Percentiles rank a stretch among this genome's conserved stretches.
These are phyloP conservation scores for Toxotes lorentzi DNA, from an alignment of 2,797 vertebrate species.

Conservation along the genomic window DNA sequence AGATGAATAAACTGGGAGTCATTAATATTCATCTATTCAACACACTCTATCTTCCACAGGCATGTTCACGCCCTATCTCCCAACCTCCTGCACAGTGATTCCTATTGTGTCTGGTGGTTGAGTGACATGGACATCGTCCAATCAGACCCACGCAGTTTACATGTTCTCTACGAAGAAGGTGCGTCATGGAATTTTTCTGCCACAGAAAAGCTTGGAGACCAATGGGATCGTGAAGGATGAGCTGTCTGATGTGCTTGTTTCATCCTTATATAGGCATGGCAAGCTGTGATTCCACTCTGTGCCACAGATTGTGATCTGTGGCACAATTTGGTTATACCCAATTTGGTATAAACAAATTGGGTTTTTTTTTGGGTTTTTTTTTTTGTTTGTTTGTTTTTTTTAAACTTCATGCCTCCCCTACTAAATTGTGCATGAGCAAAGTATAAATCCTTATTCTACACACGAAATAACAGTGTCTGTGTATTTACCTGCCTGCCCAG, in stretches of 20 bases:
- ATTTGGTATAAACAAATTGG: conserved; percentile 17
- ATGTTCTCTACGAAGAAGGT: conserved; percentile 49
- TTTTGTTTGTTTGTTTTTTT: too few relatives aligned
- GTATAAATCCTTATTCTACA: background rate
- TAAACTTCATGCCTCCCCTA: background rate
- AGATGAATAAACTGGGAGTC: conserved; percentile 60
- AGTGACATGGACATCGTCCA: conserved; percentile 72
- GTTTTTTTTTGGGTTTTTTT: too few relatives aligned
- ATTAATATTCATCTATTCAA: conserved; percentile 70
- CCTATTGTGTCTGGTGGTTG: conserved; percentile 59
- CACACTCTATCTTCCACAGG: conserved; percentile 37
- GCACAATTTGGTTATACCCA: too few relatives aligned
- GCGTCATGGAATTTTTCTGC: conserved; percentile 75
- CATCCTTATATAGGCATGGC: conserved; percentile 79
- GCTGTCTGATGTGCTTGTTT: conserved; percentile 57
- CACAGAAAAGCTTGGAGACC: conserved; percentile 66
- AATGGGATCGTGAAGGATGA: conserved; percentile 67
- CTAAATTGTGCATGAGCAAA: background rate
- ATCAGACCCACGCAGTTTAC: conserved; percentile 63
- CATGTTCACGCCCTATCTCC: conserved; percentile 35
- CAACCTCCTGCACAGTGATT: background rate
- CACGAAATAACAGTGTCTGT: background rate
- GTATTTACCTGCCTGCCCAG: background rate
- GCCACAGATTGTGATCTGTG: conserved; percentile 34
- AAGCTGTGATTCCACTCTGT: conserved; percentile 43